Evolutionary conservation across 2,888 invertebrate species (phyloP), one percentile per base, ranked within the genome.

Genomic region (Leucophenga montana): DNA sequence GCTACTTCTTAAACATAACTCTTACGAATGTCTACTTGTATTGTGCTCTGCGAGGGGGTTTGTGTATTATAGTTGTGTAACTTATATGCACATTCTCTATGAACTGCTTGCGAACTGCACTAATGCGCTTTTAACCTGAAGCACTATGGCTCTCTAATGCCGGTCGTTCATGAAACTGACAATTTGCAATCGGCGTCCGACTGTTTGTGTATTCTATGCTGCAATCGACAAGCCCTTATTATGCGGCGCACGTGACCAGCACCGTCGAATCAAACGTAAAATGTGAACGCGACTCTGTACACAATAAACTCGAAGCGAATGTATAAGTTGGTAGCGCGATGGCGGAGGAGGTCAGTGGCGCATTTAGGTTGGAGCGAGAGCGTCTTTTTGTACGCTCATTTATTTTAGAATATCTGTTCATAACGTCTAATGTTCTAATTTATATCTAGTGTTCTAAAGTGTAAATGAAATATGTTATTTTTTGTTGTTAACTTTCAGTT

Each of bases 81-180:
- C 3, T 3, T 33, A 33, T 33, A 8, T 33, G 33, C 8, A 5
- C 33, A 33, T 33, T 39, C 3, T 39, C 1, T 39, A 39, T 39
- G 39, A 39, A 39, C 39, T 8, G 11, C 39, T 39, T 39, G 39
- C 8, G 39, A 4, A 81, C 81, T 80, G 83, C 78, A 75, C 78
- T 83, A 82, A 81, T 81, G 80, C 80, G 80, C 80, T 81, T 83
- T 81, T 81, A 83, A 81, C 80, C 80, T 81, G 83, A 76, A 80
- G 80, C 83, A 33, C 59, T 65, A 39, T 69, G 69, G 73, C 68
- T 65, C 31, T 44, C 65, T 54, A 70, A 69, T 39, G 9, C 69
- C 71, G 73, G 56, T 48, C 31, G 70, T 69, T 61, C 39, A 48
- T 59, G 66, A 20, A 69, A 71, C 69, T 62, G 62, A 53, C 31